Evolutionary conservation across 2,797 vertebrate genomes (phyloP), one percentile per base, ranked within the genome.

Genomic region (Antennarius maculatus): DNA sequence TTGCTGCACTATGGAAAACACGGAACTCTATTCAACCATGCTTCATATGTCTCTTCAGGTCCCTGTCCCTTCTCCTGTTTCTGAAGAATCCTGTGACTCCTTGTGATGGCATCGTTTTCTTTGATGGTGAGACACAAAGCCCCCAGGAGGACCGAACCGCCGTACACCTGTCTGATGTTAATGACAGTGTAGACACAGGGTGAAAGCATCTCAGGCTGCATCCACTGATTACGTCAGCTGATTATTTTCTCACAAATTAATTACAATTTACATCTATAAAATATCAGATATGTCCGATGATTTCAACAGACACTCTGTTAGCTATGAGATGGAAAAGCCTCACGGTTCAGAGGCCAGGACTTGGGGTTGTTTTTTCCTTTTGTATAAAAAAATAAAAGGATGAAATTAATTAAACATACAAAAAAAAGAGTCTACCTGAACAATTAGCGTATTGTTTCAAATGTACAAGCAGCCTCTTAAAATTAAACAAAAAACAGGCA

Each of bases 21-120:
- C 69, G 34, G 66, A 50, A 76, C 67, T 84, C 76, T 89, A 69
- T 77, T 55, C 70, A 78, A 79, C 68, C 31, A 28, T 64, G 67
- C 28, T 54, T 84, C 51, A 71, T 74, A 29, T 67, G 78, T 81
- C 54, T 72, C 63, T 69, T 56, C 66, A 59, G 43, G 48, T 58
- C 45, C 54, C 52, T 53, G 17, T 55, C 17, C 47, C 57, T 83
- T 73, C 74, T 65, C 10, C 48, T 57, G 65, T 60, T 56, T 66
- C 75, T 79, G 72, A 76, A 83, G 77, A 60, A 70, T 70, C 85
- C 60, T 74, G 29, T 7, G 5, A 69, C 83, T 86, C 77, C 53
- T 2, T 34, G 48, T 39, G 75, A 65, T 56, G 77, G 82, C 75
- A 77, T 77, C 79, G 90, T 79, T 64, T 62, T 51, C 68, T 71